Evolutionary conservation across 2,113 vertebrate species (phyloP).

Genomic region (Dasyornis broadbenti): DNA sequence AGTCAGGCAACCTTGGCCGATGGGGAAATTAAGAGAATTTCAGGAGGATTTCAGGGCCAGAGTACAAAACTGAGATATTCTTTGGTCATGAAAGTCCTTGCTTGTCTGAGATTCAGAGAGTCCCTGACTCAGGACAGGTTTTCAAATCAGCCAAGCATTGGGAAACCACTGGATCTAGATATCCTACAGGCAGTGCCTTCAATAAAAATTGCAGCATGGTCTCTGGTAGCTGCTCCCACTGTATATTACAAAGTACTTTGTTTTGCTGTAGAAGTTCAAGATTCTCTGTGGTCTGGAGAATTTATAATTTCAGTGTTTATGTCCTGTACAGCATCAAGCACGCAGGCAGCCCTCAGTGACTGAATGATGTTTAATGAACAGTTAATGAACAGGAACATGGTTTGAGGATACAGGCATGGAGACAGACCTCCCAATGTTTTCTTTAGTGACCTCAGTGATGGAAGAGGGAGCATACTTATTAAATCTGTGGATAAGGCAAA

Average conservation of each 20-base stretch:
- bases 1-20: background rate
- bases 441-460: slow-evolving; percentile 34
- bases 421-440: slow-evolving; percentile 15
- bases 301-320: background rate
- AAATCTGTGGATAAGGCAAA: slow-evolving; percentile 41
- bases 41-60: background rate
- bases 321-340: background rate
- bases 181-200: background rate
- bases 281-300: background rate
- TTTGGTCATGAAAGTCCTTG: background rate
- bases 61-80: background rate
- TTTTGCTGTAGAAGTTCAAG: background rate
- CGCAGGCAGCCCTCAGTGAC: background rate
- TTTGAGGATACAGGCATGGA: background rate
- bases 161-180: background rate
- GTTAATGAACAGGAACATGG: slow-evolving; percentile 1
- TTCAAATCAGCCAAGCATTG: background rate
- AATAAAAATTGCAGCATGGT: background rate
- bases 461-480: background rate
- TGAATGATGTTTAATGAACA: slow-evolving; percentile 1
- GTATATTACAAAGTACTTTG: background rate
- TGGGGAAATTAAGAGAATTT: background rate
- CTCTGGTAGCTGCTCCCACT: background rate
- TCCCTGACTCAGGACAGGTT: background rate
- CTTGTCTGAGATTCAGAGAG: background rate